Percentiles rank a stretch among this genome's conserved stretches.
Evolutionary conservation across 2,888 invertebrate species (phyloP).

Genomic region (Octonoba sinensis): DNA sequence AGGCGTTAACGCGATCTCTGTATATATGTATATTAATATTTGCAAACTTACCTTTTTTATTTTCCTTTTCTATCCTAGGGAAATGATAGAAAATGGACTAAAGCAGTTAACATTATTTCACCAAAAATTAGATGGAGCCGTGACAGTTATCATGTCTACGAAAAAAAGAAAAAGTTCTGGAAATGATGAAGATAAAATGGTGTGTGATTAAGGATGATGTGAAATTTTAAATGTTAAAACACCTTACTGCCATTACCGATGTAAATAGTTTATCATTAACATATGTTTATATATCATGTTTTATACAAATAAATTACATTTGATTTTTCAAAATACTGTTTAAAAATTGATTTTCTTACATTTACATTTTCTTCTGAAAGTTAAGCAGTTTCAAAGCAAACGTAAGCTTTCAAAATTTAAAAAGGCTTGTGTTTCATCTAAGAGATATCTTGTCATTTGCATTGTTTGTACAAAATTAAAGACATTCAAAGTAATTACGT

Average conservation of each 20-base stretch:
- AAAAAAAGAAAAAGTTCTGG: not conserved
- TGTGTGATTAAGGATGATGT: not conserved
- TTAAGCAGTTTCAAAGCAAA: no score
- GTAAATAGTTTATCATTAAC: not conserved
- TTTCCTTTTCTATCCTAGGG: conserved; percentile 10
- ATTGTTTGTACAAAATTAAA: no score
- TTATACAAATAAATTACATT: no score
- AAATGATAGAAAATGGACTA: conserved; percentile 11
- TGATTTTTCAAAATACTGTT: no score
- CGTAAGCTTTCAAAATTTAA: no score
- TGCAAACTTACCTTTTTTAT: not conserved
- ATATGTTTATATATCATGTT: no score
- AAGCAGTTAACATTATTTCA: conserved; percentile 17
- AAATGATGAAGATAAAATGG: not conserved
- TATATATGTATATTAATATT: not conserved
- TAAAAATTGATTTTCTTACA: no score
- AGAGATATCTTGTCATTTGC: no score
- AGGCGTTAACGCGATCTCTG: no score
- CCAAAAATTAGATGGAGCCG: conserved; percentile 11
- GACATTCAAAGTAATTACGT: no score
- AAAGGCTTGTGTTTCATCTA: no score
- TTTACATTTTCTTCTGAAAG: no score
- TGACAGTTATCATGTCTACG: not conserved
- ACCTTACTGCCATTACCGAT: not conserved
- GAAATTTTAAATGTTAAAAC: not conserved